Evolutionary conservation across 2,113 vertebrate genomes (phyloP), one percentile per base, ranked within the genome.

Genomic region (Sterrhoptilus dennistouni): DNA sequence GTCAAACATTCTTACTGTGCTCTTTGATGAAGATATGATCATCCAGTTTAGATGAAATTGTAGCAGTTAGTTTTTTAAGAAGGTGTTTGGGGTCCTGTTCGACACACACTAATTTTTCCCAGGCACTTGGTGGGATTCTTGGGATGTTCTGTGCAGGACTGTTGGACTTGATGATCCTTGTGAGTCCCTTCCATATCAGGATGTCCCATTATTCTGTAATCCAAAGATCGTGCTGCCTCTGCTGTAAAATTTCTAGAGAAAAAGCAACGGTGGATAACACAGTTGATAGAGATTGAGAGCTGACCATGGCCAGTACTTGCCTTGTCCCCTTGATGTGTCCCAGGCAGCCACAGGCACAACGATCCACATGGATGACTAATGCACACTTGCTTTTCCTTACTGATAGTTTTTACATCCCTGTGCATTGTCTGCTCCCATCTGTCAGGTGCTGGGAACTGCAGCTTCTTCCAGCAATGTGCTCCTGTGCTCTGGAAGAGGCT

Each of bases 401-500:
- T 22, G 52, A 18, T 23, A 1, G 8, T 44, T 68, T 49, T 20
- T 14, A 14, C 28, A 45, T 84, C 47, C 38, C n/a, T 54, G 45
- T 1, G 36, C n/a, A 6, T 49, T 56, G 31, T 47, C 66, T 72
- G 74, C 83, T 90, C 85, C 36, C 78, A 29, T 31, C 75, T 68
- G 83, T 70, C 53, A 33, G 14, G 14, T 31, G 21, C 3, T 75
- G 52, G 64, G 57, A 88, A 83, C 4, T 90, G 83, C 91, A 92
- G 66, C 61, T 36, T 82, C 52, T 53, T 49, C 28, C 74, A 82
- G 84, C 11, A 1, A 1, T 21, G 56, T 28, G 11, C 21, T 89
- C 23, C 24, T 60, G 23, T 0, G 1, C 49, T 35, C 7, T 2
- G 3, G 11, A 36, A 45, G 27, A 70, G 21, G 4, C 42, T 22